phyloP scores from a whole-genome alignment of 2,888 invertebrate species.

The Syrista parreyssii region DNA sequence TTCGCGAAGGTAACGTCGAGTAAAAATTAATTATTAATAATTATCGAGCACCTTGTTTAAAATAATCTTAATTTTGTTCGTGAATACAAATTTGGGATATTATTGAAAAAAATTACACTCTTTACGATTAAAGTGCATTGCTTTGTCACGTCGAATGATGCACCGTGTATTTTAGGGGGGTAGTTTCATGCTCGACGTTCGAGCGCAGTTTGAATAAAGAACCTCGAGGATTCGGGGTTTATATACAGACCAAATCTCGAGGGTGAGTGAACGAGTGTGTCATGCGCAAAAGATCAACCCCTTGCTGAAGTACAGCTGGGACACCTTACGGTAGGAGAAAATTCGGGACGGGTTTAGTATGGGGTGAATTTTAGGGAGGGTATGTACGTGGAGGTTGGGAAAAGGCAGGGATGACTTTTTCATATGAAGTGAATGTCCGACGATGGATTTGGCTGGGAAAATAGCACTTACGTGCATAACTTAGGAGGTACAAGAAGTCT shows the following conservation, averaged over 20 bases:
- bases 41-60: background rate
- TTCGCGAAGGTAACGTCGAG: background rate
- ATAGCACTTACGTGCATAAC: background rate
- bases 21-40: background rate
- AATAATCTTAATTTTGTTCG: background rate
- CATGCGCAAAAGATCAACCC: conserved; percentile 53
- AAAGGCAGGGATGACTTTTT: background rate
- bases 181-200: conserved; percentile 5
- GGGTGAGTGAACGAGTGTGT: conserved; percentile 57
- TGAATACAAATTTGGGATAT: background rate
- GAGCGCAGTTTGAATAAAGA: conserved; percentile 49
- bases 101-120: background rate
- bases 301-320: conserved; percentile 20
- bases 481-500: background rate
- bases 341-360: background rate
- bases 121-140: background rate
- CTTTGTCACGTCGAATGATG: background rate
- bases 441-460: background rate
- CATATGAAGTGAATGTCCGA: background rate
- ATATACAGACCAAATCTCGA: conserved; percentile 34
- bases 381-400: background rate
- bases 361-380: background rate
- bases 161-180: background rate
- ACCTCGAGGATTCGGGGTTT: conserved; percentile 28
- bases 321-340: background rate